Percentiles rank a stretch among this genome's conserved stretches.
Evolutionary conservation across 2,113 vertebrate genomes (phyloP).

Genomic region (Chrysemys picta): DNA sequence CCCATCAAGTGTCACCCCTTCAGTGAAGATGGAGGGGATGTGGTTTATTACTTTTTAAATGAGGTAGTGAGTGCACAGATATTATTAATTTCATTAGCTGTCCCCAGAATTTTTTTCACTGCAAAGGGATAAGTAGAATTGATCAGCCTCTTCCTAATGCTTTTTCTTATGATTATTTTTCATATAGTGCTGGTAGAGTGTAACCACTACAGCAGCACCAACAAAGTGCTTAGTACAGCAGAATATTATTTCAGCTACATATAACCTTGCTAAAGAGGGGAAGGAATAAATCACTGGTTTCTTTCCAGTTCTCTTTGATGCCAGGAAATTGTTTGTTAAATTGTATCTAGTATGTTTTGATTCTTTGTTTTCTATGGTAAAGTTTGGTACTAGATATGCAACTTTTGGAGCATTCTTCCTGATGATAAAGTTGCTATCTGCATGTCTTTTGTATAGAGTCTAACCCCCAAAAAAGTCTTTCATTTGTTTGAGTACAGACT

Average conservation of each 20-base stretch:
- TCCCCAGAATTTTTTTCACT: conserved; percentile 12
- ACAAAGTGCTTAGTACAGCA: conserved; percentile 1
- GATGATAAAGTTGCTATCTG: neutral
- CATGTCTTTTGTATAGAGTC: neutral
- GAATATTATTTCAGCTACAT: neutral
- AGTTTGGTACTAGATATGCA: neutral
- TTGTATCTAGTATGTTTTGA: neutral
- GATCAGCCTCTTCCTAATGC: neutral
- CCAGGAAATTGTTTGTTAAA: neutral
- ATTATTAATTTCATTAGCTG: conserved; percentile 3
- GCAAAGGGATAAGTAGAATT: conserved; percentile 10
- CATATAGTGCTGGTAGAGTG: neutral
- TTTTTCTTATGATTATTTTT: conserved; percentile 38
- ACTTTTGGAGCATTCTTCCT: neutral
- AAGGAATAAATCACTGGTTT: neutral
- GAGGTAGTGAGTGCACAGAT: neutral
- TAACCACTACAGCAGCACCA: neutral
- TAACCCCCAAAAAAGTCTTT: neutral
- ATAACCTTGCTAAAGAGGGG: neutral
- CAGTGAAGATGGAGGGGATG: conserved; percentile 13
- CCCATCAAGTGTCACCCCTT: conserved; percentile 29
- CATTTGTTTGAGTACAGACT: neutral
- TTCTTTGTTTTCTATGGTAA: neutral
- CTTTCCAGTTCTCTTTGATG: neutral
- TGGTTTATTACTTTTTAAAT: conserved; percentile 42